These are phyloP conservation scores for Bombus impatiens DNA, from an alignment of 1,140 invertebrate species.

Conservation along the genomic window DNA sequence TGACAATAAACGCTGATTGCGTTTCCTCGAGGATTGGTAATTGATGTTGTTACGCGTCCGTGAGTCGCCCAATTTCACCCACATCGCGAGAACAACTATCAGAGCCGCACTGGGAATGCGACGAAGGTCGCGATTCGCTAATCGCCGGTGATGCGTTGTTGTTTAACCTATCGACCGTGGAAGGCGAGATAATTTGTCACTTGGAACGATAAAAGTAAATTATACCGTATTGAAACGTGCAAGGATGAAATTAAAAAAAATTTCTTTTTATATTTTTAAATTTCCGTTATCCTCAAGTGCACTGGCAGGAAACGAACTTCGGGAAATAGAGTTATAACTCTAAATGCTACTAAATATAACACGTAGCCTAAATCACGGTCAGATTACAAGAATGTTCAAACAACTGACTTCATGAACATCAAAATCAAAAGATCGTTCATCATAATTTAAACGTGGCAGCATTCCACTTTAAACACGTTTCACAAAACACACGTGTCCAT, in stretches of 20 bases:
- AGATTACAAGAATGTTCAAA: too few species aligned
- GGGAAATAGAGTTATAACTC: too few species aligned
- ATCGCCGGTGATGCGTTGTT: neutral
- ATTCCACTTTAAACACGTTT: neutral
- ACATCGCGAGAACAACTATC: neutral
- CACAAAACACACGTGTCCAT: too few species aligned
- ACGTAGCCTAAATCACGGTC: too few species aligned
- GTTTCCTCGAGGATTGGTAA: constrained; percentile 54
- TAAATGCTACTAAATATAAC: too few species aligned
- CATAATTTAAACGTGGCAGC: neutral
- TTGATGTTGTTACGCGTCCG: constrained; percentile 44
- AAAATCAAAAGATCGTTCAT: neutral
- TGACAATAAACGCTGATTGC: constrained; percentile 42
- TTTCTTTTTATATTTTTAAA: too few species aligned
- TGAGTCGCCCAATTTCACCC: constrained; percentile 42
- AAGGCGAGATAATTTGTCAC: neutral
- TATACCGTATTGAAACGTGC: too few species aligned
- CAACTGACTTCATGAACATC: neutral
- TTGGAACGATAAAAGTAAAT: neutral
- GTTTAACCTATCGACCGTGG: neutral
- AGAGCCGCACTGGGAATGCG: neutral
- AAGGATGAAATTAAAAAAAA: too few species aligned
- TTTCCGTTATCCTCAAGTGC: too few species aligned
- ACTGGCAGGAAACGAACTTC: too few species aligned
- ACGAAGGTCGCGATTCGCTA: neutral